Conservation (phyloP, 2,113 vertebrate genomes). For the Dasyornis broadbenti region DNA sequence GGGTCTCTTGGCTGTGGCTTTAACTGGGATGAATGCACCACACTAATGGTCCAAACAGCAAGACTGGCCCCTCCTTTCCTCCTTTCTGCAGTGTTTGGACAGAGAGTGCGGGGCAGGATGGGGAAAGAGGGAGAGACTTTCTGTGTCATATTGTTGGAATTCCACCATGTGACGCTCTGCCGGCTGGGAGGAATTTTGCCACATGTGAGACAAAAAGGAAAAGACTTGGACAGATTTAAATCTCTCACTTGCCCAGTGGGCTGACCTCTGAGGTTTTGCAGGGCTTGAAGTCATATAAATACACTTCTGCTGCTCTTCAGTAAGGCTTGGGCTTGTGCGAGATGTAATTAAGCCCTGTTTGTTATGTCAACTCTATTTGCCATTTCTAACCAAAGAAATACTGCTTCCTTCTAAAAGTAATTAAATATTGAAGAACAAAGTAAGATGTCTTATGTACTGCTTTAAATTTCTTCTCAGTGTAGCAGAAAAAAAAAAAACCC, state of each 20-base stretch:
- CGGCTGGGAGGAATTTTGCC: not conserved
- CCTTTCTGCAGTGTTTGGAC: not conserved
- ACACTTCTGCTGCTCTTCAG: not conserved
- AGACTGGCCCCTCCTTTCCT: not conserved
- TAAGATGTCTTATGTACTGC: not conserved
- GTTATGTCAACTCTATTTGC: slow-evolving; percentile 21
- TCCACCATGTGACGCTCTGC: not conserved
- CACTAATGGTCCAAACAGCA: not conserved
- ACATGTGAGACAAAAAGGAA: not conserved
- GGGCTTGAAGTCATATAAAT: not conserved
- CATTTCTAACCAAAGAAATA: slow-evolving; percentile 17
- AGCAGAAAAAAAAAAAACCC: not conserved
- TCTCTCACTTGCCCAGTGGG: not conserved
- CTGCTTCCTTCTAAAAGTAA: slow-evolving; percentile 21
- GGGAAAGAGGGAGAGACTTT: not conserved
- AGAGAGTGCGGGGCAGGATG: not conserved
- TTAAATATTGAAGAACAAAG: slow-evolving; percentile 50
- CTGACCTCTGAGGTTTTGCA: not conserved
- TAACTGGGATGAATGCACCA: not conserved
- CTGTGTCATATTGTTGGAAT: not conserved
- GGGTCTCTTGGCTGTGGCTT: not conserved
- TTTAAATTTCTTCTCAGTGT: not conserved
- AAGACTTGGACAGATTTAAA: not conserved
- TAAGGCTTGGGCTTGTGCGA: not conserved
- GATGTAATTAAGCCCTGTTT: slow-evolving; percentile 16